Conservation (phyloP, 2,113 vertebrate species). For the Reinhardtius hippoglossoides region DNA sequence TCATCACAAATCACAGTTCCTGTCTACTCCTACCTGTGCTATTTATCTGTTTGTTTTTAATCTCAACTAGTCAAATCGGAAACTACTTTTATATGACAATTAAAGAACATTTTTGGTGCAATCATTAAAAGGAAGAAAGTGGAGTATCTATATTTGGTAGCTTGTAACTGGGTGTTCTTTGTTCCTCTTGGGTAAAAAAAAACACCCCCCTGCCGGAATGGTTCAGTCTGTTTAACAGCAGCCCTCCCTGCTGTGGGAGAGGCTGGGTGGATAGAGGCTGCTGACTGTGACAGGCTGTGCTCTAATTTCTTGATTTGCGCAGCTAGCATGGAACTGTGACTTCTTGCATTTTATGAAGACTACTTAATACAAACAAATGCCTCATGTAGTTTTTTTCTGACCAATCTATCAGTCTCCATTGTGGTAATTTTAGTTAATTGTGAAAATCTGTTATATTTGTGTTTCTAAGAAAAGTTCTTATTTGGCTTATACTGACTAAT, state of each 20-base stretch:
- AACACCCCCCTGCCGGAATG: constrained; percentile 47
- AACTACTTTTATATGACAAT: not conserved
- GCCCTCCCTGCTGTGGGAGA: constrained; percentile 41
- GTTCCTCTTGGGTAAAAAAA: constrained; percentile 15
- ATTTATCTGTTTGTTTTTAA: not conserved
- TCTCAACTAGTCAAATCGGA: not conserved
- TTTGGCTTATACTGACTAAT: not conserved
- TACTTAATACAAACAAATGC: too few relatives aligned
- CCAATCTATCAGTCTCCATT: too few relatives aligned
- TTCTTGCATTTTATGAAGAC: constrained; percentile 4
- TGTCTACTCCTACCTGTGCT: too few relatives aligned
- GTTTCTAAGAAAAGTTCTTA: constrained; percentile 4
- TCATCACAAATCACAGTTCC: not conserved
- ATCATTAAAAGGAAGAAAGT: not conserved
- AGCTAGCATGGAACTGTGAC: constrained; percentile 56
- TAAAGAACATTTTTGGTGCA: not conserved
- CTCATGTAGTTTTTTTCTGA: too few relatives aligned
- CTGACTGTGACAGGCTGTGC: constrained; percentile 53
- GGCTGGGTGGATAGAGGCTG: constrained; percentile 42
- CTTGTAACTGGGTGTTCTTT: constrained; percentile 17
- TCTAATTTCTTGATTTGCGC: constrained; percentile 37
- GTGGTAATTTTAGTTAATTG: not conserved
- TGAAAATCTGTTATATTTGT: not conserved
- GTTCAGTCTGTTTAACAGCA: constrained; percentile 67
- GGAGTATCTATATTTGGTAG: not conserved